Percentiles rank a stretch among this genome's conserved stretches.
Evolutionary conservation across 2,797 vertebrate genomes (phyloP).

Genomic region (Enteromius viviparus): DNA sequence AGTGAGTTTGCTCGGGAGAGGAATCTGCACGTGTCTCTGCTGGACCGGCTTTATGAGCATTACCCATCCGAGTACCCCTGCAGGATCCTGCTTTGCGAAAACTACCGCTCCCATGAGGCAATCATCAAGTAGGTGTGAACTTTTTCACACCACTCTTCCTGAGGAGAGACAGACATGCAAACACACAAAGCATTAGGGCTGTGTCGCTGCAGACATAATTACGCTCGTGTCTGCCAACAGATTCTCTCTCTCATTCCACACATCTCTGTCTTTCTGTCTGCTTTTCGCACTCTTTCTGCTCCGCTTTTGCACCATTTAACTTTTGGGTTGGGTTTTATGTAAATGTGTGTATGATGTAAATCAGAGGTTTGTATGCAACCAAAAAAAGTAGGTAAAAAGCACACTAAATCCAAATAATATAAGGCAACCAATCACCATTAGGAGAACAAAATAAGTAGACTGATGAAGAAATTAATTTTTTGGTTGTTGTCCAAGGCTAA

Average conservation of each 20-base stretch:
- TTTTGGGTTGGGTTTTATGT: background rate
- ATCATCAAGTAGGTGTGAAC: conserved; percentile 99
- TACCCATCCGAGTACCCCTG: conserved; percentile 96
- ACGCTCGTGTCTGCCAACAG: background rate
- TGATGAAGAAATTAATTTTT: background rate
- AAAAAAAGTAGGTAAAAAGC: background rate
- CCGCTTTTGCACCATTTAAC: background rate
- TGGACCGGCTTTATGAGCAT: conserved; percentile 98
- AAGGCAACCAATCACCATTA: background rate
- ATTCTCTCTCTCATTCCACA: conserved; percentile 1
- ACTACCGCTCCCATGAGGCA: conserved; percentile 99
- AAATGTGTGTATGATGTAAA: background rate
- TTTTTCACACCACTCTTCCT: conserved; percentile 66
- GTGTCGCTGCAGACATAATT: conserved; percentile 1
- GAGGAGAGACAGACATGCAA: conserved; percentile 48
- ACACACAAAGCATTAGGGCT: conserved; percentile 13
- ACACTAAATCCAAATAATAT: background rate
- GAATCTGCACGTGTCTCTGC: conserved; percentile 94
- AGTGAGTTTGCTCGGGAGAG: conserved; percentile 98
- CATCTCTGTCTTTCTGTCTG: background rate
- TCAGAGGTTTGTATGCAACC: background rate
- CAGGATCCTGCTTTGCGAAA: conserved; percentile 97
- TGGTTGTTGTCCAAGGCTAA: background rate
- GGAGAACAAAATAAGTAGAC: background rate
- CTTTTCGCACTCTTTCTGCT: background rate